These are phyloP conservation scores for Strongylocentrotus purpuratus DNA, from an alignment of 35 echinoderm and acorn worm genomes.

Conservation along the genomic window DNA sequence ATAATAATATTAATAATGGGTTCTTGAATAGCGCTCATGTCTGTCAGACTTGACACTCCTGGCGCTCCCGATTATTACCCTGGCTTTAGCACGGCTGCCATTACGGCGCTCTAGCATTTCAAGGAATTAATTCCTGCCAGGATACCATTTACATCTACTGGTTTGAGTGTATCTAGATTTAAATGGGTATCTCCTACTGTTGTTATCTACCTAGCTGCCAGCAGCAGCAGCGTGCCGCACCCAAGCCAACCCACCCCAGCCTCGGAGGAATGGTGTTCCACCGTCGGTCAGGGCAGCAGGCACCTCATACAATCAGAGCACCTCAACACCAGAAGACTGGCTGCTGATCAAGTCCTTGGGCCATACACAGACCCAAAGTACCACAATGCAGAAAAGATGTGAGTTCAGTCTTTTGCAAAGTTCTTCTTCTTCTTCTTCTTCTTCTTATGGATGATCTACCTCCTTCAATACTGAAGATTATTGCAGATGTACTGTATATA, in stretches of 20 bases:
- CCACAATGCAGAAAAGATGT: background rate
- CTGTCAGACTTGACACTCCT: too few relatives aligned
- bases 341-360: conserved; percentile 44
- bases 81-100: too few relatives aligned
- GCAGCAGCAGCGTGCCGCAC: conserved; percentile 44
- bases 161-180: background rate
- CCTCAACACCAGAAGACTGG: conserved; percentile 68
- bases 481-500: too few relatives aligned
- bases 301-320: conserved; percentile 78
- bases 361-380: conserved; percentile 47
- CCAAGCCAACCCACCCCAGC: conserved; percentile 48
- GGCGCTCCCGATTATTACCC: too few relatives aligned
- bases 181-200: background rate
- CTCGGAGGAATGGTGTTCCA: conserved; percentile 60
- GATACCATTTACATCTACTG: too few relatives aligned
- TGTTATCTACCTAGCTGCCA: conserved; percentile 9
- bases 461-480: too few relatives aligned
- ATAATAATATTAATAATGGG: too few relatives aligned
- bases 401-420: background rate
- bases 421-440: background rate
- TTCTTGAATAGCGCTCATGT: too few relatives aligned
- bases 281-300: conserved; percentile 65
- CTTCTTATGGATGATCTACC: too few relatives aligned
- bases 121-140: too few relatives aligned
- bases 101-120: too few relatives aligned